Evolutionary conservation across 2,797 vertebrate species (phyloP), one percentile per base, ranked within the genome.

Genomic region (Uromys caudimaculatus): DNA sequence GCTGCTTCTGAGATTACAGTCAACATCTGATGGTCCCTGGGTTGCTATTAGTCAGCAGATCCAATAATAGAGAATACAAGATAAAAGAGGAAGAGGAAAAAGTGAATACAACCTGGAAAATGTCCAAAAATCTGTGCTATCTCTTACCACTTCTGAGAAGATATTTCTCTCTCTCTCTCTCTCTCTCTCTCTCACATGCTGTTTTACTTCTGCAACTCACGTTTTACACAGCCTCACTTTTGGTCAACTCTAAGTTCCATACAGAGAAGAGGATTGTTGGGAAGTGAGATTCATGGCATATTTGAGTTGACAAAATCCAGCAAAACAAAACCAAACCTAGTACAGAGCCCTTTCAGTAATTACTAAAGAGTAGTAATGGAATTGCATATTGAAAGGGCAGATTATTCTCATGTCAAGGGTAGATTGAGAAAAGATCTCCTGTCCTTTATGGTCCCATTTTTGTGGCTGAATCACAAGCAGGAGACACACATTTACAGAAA

Each of bases 181-280:
- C 62, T 60, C 58, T 23, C 21, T 21, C 56, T 58, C 56, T 56
- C 54, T 56, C 54, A 16, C 54, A n/a, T 44, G 44, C 21, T 73
- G 23, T 50, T 96, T 96, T 93, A 83, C 41, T 91, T 91, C n/a
- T 95, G 54, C n/a, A 17, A 90, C 41, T 1, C 24, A 93, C 64
- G 78, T 92, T 71, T 87, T 84, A 5, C 19, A 79, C 12, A 67
- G 41, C 41, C 2, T 95, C 60, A 95, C 56, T 79, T 95, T 95
- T 87, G 79, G 41, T n/a, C 38, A 89, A 52, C 29, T 91, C 19
- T 78, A 93, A 94, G 58, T 91, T 81, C 52, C 23, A 67, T 86
- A 29, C 47, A 95, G 32, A 77, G 24, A 90, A 95, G 44, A 95
- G 8, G 8, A 71, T 23, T 92, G 5, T 41, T 76, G 62, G 47